These are phyloP conservation scores for Cordilura impudica DNA, from an alignment of 2,888 invertebrate genomes.

Conservation along the genomic window DNA sequence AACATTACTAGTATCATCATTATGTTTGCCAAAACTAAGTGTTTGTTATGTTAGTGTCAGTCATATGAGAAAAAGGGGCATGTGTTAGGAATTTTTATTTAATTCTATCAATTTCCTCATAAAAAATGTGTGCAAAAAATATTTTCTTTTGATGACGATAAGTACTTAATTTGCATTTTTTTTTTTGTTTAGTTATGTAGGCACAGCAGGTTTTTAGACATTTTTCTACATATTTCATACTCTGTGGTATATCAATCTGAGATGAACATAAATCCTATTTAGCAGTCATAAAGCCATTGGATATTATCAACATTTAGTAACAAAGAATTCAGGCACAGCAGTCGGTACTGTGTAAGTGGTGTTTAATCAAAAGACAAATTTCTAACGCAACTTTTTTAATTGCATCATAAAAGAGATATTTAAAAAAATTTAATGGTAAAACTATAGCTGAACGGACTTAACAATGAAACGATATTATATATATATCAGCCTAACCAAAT, in stretches of 20 bases:
- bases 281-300: background rate
- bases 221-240: background rate
- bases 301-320: background rate
- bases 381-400: too few species aligned
- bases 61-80: slow-evolving; percentile 16
- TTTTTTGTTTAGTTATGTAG: slow-evolving; percentile 15
- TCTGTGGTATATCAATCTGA: background rate
- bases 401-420: too few species aligned
- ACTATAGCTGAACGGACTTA: too few species aligned
- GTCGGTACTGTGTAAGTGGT: too few species aligned
- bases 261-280: background rate
- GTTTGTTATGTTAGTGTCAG: slow-evolving; percentile 25
- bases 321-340: background rate
- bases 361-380: too few species aligned
- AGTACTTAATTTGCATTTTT: slow-evolving; percentile 20
- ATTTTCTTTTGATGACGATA: slow-evolving; percentile 5
- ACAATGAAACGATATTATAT: too few species aligned
- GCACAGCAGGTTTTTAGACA: background rate
- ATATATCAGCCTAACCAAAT: too few species aligned
- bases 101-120: slow-evolving; percentile 5
- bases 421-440: too few species aligned
- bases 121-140: background rate
- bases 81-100: slow-evolving; percentile 18
- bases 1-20: slow-evolving; percentile 7
- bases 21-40: slow-evolving; percentile 8